Conservation (phyloP, 2,888 invertebrate genomes). For the Dioctria linearis region DNA sequence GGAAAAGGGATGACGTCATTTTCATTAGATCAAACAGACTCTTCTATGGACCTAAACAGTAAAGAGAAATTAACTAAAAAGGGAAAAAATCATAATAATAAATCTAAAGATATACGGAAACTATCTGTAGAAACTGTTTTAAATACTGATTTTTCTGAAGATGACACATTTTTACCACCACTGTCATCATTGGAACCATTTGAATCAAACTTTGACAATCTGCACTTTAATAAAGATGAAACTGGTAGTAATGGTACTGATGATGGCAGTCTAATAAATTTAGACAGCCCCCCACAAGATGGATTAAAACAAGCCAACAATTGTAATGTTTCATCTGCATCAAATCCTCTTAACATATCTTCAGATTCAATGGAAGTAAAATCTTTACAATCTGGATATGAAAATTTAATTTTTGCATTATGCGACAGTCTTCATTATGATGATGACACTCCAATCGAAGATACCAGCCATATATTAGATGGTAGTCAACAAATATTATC, state of each 20-base stretch:
- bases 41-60: slow-evolving; percentile 41
- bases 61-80: slow-evolving; percentile 6
- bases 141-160: slow-evolving; percentile 56
- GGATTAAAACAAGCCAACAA: neutral
- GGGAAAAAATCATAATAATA: neutral
- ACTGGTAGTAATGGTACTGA: slow-evolving; percentile 51
- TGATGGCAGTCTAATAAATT: slow-evolving; percentile 67
- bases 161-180: slow-evolving; percentile 62
- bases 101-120: slow-evolving; percentile 29
- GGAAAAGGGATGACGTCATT: neutral
- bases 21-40: slow-evolving; percentile 20
- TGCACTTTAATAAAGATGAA: slow-evolving; percentile 54
- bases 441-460: slow-evolving; percentile 58
- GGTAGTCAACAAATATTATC: neutral
- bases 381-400: slow-evolving; percentile 40
- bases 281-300: slow-evolving; percentile 69
- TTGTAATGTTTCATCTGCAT: neutral
- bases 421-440: slow-evolving; percentile 68
- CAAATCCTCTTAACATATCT: slow-evolving; percentile 4
- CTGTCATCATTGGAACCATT: slow-evolving; percentile 65
- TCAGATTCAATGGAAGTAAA: neutral
- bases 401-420: slow-evolving; percentile 68
- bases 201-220: slow-evolving; percentile 59
- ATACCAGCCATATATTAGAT: neutral
- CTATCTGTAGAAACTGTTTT: slow-evolving; percentile 9